Evolutionary conservation across 2,888 invertebrate genomes (phyloP).

Genomic region (Drosophila monieri): DNA sequence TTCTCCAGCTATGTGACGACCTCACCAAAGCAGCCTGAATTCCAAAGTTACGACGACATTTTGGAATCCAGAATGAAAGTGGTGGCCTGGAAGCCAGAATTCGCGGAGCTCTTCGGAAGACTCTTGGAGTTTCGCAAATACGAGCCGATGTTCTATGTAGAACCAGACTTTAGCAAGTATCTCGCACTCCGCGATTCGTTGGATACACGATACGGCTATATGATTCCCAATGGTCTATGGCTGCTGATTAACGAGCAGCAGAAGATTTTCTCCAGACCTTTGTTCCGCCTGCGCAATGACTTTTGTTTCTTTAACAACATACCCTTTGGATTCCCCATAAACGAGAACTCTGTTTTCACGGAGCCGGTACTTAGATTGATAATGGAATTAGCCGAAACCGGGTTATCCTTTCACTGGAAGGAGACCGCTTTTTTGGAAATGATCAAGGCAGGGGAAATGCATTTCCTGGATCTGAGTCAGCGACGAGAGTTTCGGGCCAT

Average conservation of each 20-base stretch:
- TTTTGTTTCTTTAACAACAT: slow-evolving; percentile 75
- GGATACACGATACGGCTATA: slow-evolving; percentile 68
- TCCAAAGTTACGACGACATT: slow-evolving; percentile 70
- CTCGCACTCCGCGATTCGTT: slow-evolving; percentile 65
- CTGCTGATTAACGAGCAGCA: slow-evolving; percentile 74
- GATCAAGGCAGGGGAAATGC: slow-evolving; percentile 62
- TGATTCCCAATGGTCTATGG: slow-evolving; percentile 71
- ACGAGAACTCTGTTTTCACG: slow-evolving; percentile 74
- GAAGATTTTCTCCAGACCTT: slow-evolving; percentile 65
- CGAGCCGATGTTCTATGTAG: slow-evolving; percentile 61
- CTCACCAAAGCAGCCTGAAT: slow-evolving; percentile 65
- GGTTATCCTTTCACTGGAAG: slow-evolving; percentile 64
- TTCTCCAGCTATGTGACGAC: slow-evolving; percentile 79
- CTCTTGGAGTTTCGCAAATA: slow-evolving; percentile 57
- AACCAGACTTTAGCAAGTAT: slow-evolving; percentile 57
- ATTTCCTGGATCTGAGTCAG: slow-evolving; percentile 60
- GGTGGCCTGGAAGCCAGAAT: slow-evolving; percentile 64
- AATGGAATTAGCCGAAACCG: slow-evolving; percentile 60
- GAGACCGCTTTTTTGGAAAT: slow-evolving; percentile 63
- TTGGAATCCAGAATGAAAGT: slow-evolving; percentile 63
- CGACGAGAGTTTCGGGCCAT: slow-evolving; percentile 63
- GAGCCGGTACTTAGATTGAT: slow-evolving; percentile 62
- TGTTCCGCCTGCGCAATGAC: slow-evolving; percentile 69
- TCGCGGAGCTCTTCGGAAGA: slow-evolving; percentile 50
- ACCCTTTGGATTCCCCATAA: slow-evolving; percentile 74